Evolutionary conservation across 2,797 vertebrate genomes (phyloP), one percentile per base, ranked within the genome.

Genomic region (Chrosomus eos): DNA sequence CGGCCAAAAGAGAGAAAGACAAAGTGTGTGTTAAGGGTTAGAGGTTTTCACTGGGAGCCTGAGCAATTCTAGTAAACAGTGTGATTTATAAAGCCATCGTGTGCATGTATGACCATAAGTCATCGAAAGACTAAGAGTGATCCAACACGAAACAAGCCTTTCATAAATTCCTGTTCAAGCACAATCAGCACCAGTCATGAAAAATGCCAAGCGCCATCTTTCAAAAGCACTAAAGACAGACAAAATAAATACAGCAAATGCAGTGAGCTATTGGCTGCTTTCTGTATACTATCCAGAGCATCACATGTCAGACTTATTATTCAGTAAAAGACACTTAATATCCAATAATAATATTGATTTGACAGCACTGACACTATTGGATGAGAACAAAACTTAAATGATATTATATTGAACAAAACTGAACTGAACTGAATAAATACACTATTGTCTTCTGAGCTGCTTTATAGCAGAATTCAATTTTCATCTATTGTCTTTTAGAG

Each of bases 31-130:
- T 21, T 36, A 51, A 75, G 58, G 64, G 55, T 43, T 40, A 62
- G 66, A 85, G 62, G 16, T 81, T 21, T 51, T 83, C 72, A 76
- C 16, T 66, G 9, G 81, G 72, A 75, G 81, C 81, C 80, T 75
- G 40, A 55, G 79, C 19, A 66, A 72, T 82, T 62, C 55, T 80
- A 58, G 26, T 82, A 81, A 82, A 60, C 82, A 66, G 36, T 38
- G 66, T 91, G 92, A 94, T 94, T 92, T 91, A 93, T 92, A 80
- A 84, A 91, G 90, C 88, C 84, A 86, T 92, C 88, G 89, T 78
- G 83, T 85, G 68, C 79, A 85, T 78, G 92, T 21, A 60, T 11
- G 70, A 48, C 10, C 2, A 8, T 28, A 75, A 67, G 72, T 75
- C 72, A 83, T 71, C 19, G 5, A 23, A 31, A 18, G 58, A 77